phyloP scores from a whole-genome alignment of 2,888 invertebrate species.

The Odontocerum albicorne region DNA sequence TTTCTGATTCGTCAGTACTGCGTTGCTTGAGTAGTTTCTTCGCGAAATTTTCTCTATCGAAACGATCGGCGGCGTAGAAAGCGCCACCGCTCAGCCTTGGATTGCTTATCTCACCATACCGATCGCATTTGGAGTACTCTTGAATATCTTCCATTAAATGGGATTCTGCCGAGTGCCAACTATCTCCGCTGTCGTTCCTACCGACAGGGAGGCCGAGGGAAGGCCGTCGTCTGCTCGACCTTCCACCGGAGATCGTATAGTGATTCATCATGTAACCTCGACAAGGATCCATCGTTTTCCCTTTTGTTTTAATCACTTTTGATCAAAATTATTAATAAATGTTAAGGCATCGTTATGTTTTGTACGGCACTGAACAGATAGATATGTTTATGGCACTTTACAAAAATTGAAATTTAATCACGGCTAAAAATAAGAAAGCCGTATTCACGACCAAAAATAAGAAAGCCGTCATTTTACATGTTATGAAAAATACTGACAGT shows the following conservation, averaged over 20 bases:
- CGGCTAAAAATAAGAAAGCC: no score
- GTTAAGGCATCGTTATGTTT: no score
- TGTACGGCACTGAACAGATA: no score
- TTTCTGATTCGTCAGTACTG: slow-evolving; percentile 32
- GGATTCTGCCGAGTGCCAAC: slow-evolving; percentile 48
- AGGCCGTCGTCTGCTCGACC: slow-evolving; percentile 41
- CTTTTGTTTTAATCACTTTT: no score
- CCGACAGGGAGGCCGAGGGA: slow-evolving; percentile 45
- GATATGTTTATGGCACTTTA: no score
- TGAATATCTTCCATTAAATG: slow-evolving; percentile 52
- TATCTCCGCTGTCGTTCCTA: slow-evolving; percentile 51
- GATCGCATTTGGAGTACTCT: slow-evolving; percentile 52
- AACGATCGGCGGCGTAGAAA: slow-evolving; percentile 8
- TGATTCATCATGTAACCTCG: slow-evolving; percentile 11
- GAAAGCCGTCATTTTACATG: no score
- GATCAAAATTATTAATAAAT: no score
- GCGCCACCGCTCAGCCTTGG: slow-evolving; percentile 45
- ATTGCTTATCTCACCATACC: slow-evolving; percentile 53
- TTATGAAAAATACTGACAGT: no score
- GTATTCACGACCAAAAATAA: no score
- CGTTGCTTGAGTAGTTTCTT: slow-evolving; percentile 47
- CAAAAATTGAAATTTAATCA: no score
- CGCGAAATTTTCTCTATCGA: slow-evolving; percentile 52
- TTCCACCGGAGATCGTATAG: slow-evolving; percentile 38
- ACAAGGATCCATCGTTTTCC: no score